Conservation (phyloP, 1,140 invertebrate genomes). For the Achatina immaculata region DNA sequence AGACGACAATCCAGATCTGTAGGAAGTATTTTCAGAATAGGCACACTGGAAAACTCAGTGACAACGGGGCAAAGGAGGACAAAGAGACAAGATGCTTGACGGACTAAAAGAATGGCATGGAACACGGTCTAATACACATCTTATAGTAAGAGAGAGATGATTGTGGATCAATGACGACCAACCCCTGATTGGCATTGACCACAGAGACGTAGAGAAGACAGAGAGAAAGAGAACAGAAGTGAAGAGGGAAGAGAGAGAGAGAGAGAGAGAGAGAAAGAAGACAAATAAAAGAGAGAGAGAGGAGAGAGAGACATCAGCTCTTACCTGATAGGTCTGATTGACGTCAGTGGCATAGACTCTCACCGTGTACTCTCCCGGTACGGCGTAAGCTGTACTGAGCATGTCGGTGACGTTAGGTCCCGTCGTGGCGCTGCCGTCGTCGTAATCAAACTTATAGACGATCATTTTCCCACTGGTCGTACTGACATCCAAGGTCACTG, state of each 20-base stretch:
- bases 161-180: background rate
- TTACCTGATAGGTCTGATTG: conserved; percentile 48
- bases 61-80: background rate
- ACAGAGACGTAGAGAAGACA: too few relatives aligned
- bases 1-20: too few relatives aligned
- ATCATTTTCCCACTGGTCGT: conserved; percentile 30
- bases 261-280: too few relatives aligned
- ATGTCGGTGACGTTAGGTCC: conserved; percentile 49
- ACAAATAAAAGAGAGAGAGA: too few relatives aligned
- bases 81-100: too few relatives aligned
- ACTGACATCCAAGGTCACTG: conserved; percentile 39
- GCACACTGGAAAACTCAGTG: background rate
- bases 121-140: too few relatives aligned
- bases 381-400: conserved; percentile 36
- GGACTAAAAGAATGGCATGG: too few relatives aligned
- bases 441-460: conserved; percentile 53
- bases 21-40: too few relatives aligned
- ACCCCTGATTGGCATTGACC: too few relatives aligned
- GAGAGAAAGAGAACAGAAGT: too few relatives aligned
- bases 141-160: background rate
- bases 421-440: conserved; percentile 47
- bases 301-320: too few relatives aligned
- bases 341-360: conserved; percentile 47
- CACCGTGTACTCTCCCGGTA: conserved; percentile 49
- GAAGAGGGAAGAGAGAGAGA: background rate